phyloP scores from a whole-genome alignment of 2,888 invertebrate genomes.

The Lapara coniferarum region DNA sequence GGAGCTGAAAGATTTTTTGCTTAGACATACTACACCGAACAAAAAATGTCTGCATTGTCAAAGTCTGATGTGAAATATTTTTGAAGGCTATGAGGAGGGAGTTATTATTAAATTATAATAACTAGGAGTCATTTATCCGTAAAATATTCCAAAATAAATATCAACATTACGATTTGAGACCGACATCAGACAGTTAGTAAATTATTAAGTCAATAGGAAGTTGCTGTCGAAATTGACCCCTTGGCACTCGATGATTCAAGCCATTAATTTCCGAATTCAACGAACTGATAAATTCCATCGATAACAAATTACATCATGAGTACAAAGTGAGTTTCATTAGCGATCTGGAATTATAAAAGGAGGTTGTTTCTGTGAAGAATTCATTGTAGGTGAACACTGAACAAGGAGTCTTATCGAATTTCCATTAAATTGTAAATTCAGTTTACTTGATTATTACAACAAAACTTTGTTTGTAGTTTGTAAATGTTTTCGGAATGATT shows the following conservation, averaged over 20 bases:
- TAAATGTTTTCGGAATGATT: not conserved
- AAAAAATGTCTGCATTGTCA: conserved; percentile 22
- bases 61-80: not conserved
- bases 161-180: no score
- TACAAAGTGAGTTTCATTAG: not conserved
- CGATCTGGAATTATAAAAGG: not conserved
- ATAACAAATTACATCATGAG: conserved; percentile 7
- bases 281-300: not conserved
- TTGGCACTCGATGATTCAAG: not conserved
- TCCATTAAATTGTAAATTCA: not conserved
- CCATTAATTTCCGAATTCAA: not conserved
- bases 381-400: conserved; percentile 7
- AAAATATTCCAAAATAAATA: no score
- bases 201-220: no score
- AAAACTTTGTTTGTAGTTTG: not conserved
- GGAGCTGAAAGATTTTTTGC: conserved; percentile 39
- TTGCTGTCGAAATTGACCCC: no score
- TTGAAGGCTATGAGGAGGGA: no score
- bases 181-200: no score
- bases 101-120: no score
- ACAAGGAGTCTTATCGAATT: conserved; percentile 10
- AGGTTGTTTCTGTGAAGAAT: not conserved
- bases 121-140: no score
- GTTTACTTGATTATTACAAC: not conserved
- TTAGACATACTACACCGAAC: not conserved